A percentile compares a stretch with the other conserved stretches of the same genome.
These are phyloP conservation scores for Keiferia lycopersicella DNA, from an alignment of 2,888 invertebrate species.

Conservation along the genomic window DNA sequence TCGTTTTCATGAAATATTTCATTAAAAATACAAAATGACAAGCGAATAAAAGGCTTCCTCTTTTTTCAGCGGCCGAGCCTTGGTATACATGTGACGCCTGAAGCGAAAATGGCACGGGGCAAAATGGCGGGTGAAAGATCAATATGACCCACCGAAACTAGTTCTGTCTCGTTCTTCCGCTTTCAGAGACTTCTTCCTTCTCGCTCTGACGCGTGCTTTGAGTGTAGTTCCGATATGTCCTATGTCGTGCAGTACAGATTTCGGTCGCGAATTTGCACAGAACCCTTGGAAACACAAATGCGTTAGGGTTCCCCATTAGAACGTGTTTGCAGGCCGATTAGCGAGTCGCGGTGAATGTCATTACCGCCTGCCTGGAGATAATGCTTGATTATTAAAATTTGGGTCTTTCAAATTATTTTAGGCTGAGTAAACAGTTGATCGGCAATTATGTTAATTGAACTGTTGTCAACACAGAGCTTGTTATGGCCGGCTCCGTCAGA, in stretches of 20 bases:
- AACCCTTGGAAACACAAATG: constrained; percentile 47
- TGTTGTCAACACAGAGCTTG: constrained; percentile 33
- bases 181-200: constrained; percentile 41
- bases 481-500: no score
- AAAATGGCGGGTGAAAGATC: constrained; percentile 82
- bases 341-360: constrained; percentile 63
- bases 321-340: constrained; percentile 68
- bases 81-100: constrained; percentile 72
- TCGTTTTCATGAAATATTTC: constrained; percentile 67
- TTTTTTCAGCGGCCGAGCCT: constrained; percentile 56
- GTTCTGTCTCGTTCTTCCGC: constrained; percentile 53
- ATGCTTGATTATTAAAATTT: constrained; percentile 67
- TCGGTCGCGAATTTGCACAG: constrained; percentile 61
- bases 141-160: constrained; percentile 79
- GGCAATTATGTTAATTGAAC: constrained; percentile 51
- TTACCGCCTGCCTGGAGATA: constrained; percentile 59
- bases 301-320: constrained; percentile 51
- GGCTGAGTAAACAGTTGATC: constrained; percentile 50
- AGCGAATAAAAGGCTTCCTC: constrained; percentile 68
- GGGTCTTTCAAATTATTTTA: constrained; percentile 54
- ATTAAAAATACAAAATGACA: constrained; percentile 73
- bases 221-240: constrained; percentile 71
- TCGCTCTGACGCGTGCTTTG: constrained; percentile 58
- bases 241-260: constrained; percentile 60
- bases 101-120: constrained; percentile 74